phyloP scores from a whole-genome alignment of 2,888 invertebrate genomes.

The Pheosia tremula region DNA sequence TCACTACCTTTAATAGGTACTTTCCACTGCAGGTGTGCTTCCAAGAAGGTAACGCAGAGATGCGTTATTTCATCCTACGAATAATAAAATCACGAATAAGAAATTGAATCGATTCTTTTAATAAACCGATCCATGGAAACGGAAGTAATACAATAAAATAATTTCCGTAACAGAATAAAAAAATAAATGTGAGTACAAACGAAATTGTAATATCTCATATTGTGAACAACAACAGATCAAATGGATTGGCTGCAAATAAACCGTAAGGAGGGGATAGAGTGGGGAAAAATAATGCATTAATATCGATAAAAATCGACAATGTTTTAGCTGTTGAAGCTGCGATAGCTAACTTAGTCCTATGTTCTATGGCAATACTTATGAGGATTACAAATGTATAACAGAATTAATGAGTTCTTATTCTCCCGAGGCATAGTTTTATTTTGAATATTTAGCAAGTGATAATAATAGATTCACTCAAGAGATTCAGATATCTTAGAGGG shows the following conservation, averaged over 20 bases:
- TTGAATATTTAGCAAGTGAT: too few species aligned
- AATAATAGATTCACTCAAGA: too few species aligned
- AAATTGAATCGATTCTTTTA: background rate
- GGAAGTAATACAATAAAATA: constrained; percentile 9
- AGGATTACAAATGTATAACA: too few species aligned
- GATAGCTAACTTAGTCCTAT: too few species aligned
- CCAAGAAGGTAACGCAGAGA: too few species aligned
- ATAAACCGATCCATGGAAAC: background rate
- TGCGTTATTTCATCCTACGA: too few species aligned
- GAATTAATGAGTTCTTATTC: too few species aligned
- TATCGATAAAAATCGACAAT: constrained; percentile 1
- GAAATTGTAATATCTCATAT: constrained; percentile 43
- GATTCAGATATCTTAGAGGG: too few species aligned
- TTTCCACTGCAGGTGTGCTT: too few species aligned
- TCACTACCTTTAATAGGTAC: background rate
- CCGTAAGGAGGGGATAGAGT: constrained; percentile 30
- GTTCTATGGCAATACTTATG: too few species aligned
- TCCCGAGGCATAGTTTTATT: too few species aligned
- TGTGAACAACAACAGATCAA: constrained; percentile 49
- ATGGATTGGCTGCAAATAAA: constrained; percentile 46
- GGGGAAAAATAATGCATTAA: background rate
- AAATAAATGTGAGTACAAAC: constrained; percentile 24
- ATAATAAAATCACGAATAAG: background rate
- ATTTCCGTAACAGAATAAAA: constrained; percentile 17
- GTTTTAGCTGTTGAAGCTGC: too few species aligned